Base-by-base conservation (phyloP, 2,797 vertebrate genomes). In the Gymnothorax javanicus region DNA sequence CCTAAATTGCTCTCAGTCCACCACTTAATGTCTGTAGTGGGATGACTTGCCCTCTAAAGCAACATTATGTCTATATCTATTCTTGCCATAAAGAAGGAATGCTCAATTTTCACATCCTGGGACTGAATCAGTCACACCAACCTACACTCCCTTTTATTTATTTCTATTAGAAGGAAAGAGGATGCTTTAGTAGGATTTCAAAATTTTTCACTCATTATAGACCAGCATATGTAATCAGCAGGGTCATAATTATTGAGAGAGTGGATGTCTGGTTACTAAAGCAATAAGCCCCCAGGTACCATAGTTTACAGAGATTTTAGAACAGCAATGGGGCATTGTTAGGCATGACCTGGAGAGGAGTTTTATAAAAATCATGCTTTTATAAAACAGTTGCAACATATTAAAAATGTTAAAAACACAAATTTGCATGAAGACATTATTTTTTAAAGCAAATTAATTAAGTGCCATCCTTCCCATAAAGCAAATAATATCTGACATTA, bases 41-140 rank as follows among this genome's bases (percentile, higher is more conserved):
- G n/a, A 69, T 25, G 64, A 69, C 64, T 69, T 69, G 25, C 64
- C 64, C 64, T 69, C 64, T 69, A n/a, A 69, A 69, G 64, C 64
- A 23, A 25, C 64, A 69, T 69, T 69, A 69, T 25, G 64, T 69
- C 64, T 69, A 69, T 69, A 69, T 69, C 64, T 69, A 69, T n/a
- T 69, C 64, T 69, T 69, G 64, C 64, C 64, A 69, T 25, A n/a
- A 25, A 69, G 64, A 69, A 69, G 7, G 25, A 69, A 69, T 25
- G 23, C 64, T n/a, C 64, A 23, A 11, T 25, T 69, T 69, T 69
- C 64, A 69, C 11, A 25, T 69, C 64, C 64, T n/a, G 11, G 64
- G 64, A 25, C 23, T 25, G n/a, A 69, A n/a, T 69, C 64, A 69
- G 64, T 69, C 64, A 69, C 7, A 69, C 25, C 64, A 25, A 69